Evolutionary conservation across 1,140 invertebrate species (phyloP), one percentile per base, ranked within the genome.

Genomic region (Pseudomyrmex gracilis): DNA sequence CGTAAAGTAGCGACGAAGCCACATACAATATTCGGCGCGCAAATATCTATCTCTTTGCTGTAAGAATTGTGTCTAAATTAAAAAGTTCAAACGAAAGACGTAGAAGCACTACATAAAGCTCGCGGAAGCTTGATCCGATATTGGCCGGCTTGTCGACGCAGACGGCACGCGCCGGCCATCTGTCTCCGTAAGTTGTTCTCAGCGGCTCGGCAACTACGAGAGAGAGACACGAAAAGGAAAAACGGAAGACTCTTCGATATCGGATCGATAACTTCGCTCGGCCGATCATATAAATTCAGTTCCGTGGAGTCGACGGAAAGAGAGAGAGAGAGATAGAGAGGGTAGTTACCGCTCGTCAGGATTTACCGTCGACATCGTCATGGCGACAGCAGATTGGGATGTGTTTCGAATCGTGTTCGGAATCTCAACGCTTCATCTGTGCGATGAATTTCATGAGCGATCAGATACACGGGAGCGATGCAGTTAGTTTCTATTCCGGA

Each of bases 91-190:
- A 24, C 10, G 17, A 43, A 22, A 57, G 47, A 45, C 17, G 3
- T 24, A 45, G 43, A 58, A 13, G 63, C 15, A 22, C 17, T 60
- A 63, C 3, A 34, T 15, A 24, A 83, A 70, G 17, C 73, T 34
- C 47, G 49, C 5, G 43, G 9, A 49, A 68, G 57, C 58, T 43
- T 24, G 53, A 12, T 78, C 73, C 34, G 64, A 89, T 90, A 91
- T 91, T 91, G 76, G 84, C 67, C 43, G 47, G 77, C 87, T 82
- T 90, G 89, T 91, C 70, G 70, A 61, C 64, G 83, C 90, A 91
- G 90, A 83, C 85, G 90, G 88, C 90, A 90, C 90, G 86, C 88
- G 82, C 76, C 34, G 84, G 66, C 88, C 90, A 90, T 91, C 90
- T 91, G 90, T 88, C 88, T 85, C 78, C 70, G 73, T 43, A 45